A percentile compares a stretch with the other conserved stretches of the same genome.
These are phyloP conservation scores for Lepidurus apus DNA, from an alignment of 1,140 invertebrate species.

Conservation along the genomic window DNA sequence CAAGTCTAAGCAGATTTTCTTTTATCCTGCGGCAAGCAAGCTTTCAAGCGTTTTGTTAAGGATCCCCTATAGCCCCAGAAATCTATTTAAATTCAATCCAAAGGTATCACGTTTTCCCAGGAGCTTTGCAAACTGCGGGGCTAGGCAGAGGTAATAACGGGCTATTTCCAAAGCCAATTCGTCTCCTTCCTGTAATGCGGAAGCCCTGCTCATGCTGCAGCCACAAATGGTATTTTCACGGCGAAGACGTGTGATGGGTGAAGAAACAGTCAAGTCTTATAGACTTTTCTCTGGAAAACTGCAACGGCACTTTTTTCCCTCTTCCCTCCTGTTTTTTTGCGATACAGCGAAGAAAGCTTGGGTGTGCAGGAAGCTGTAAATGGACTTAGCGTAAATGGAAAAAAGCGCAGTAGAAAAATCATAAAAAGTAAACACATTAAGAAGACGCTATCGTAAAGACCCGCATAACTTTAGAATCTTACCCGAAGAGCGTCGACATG, in stretches of 20 bases:
- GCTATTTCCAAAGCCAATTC: background rate
- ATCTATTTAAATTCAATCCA: background rate
- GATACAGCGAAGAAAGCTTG: background rate
- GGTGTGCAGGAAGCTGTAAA: background rate
- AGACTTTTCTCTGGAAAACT: background rate
- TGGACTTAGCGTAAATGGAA: background rate
- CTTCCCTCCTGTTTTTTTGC: background rate
- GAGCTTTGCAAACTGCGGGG: background rate
- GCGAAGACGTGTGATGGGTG: conserved; percentile 7
- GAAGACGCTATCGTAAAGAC: too few species aligned
- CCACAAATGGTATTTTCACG: conserved; percentile 15
- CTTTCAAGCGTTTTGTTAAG: background rate
- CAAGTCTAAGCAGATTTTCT: background rate
- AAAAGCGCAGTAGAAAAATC: background rate
- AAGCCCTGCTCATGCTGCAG: background rate
- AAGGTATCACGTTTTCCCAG: background rate
- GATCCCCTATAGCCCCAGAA: background rate
- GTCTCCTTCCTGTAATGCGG: conserved; percentile 7
- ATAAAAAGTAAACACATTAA: background rate
- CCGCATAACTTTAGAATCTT: too few species aligned
- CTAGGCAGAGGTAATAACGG: background rate
- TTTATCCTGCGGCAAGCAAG: background rate
- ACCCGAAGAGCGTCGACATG: too few species aligned
- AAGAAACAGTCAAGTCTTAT: background rate
- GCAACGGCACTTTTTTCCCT: background rate